Evolutionary conservation across 2,888 invertebrate species (phyloP).

Genomic region (Drosophila ezoana): DNA sequence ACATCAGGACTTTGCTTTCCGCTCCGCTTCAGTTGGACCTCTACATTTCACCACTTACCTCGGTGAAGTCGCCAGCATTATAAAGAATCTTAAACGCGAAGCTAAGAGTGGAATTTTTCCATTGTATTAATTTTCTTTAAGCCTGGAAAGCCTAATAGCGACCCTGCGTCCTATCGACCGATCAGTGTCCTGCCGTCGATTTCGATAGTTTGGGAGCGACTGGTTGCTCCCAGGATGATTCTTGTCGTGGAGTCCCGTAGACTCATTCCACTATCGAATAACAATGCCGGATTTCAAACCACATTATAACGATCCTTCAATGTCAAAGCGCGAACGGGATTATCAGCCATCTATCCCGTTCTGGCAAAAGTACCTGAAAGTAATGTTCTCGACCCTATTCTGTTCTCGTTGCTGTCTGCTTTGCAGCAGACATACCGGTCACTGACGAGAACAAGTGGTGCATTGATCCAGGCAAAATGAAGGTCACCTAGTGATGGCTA

Average conservation of each 20-base stretch:
- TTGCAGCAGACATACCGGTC: no score
- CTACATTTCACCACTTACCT: neutral
- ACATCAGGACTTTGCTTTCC: neutral
- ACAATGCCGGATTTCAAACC: neutral
- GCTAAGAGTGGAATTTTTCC: neutral
- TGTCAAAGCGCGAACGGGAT: no score
- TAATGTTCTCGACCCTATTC: no score
- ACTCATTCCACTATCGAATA: neutral
- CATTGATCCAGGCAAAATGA: no score
- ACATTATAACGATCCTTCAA: neutral
- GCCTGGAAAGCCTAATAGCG: neutral
- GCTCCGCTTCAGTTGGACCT: neutral
- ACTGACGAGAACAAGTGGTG: no score
- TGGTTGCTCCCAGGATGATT: neutral
- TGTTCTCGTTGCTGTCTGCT: no score
- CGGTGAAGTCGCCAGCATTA: neutral
- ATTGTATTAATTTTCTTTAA: neutral
- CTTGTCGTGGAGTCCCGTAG: neutral
- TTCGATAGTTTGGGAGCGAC: neutral
- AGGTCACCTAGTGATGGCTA: no score
- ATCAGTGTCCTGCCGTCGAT: neutral
- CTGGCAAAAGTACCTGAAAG: no score
- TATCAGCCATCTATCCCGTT: no score
- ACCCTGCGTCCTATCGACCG: neutral
- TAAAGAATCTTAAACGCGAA: neutral